Evolutionary conservation across 2,888 invertebrate species (phyloP).

Genomic region (Chloroclystis v-ata): DNA sequence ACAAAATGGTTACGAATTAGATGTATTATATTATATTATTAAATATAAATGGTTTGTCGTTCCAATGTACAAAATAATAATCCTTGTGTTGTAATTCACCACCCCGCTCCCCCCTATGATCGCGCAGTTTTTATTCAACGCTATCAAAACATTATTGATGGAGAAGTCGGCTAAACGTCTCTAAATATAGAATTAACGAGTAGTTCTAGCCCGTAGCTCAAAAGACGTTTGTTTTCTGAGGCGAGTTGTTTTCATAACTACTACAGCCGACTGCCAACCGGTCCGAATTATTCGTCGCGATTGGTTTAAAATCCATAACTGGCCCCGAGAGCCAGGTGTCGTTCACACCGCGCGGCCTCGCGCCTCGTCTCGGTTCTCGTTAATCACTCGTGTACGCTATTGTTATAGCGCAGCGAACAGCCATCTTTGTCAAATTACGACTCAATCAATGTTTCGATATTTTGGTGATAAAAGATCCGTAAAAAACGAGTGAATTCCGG

Average conservation of each 20-base stretch:
- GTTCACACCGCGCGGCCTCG: slow-evolving; percentile 79
- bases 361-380: slow-evolving; percentile 76
- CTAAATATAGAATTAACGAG: slow-evolving; percentile 33
- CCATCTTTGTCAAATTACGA: slow-evolving; percentile 78
- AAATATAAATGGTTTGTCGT: too few relatives aligned
- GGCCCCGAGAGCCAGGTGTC: slow-evolving; percentile 78
- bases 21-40: too few relatives aligned
- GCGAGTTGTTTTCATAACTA: slow-evolving; percentile 23
- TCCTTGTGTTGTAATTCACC: slow-evolving; percentile 16
- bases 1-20: too few relatives aligned
- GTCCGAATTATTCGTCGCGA: slow-evolving; percentile 76
- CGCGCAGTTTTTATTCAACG: slow-evolving; percentile 25
- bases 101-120: slow-evolving; percentile 25
- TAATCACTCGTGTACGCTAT: slow-evolving; percentile 77
- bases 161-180: slow-evolving; percentile 13
- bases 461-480: slow-evolving; percentile 50
- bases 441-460: slow-evolving; percentile 65
- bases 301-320: slow-evolving; percentile 78
- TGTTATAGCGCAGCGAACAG: slow-evolving; percentile 74
- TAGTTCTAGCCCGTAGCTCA: slow-evolving; percentile 51
- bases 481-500: slow-evolving; percentile 56
- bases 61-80: slow-evolving; percentile 16
- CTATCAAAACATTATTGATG: slow-evolving; percentile 19
- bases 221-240: slow-evolving; percentile 71
- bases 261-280: slow-evolving; percentile 45